These are phyloP conservation scores for Tetranychus urticae DNA, from an alignment of 1,140 invertebrate species.

Conservation along the genomic window DNA sequence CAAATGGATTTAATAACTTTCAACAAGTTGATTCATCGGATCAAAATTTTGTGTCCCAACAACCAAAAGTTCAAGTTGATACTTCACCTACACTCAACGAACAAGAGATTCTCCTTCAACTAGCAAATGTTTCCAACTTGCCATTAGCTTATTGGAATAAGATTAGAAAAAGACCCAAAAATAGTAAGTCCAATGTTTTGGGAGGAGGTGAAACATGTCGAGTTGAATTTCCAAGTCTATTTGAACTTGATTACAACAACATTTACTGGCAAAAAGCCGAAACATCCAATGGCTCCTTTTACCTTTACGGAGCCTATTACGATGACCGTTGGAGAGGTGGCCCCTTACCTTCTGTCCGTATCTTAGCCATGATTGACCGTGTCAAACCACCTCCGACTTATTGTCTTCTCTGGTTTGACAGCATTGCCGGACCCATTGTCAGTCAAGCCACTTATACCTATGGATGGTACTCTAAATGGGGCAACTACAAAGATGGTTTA, in stretches of 20 bases:
- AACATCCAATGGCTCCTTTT: conserved; percentile 48
- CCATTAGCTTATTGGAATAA: conserved; percentile 13
- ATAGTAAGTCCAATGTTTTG: conserved; percentile 5
- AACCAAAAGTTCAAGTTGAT: conserved; percentile 27
- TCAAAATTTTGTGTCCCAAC: not conserved
- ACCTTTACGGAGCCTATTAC: conserved; percentile 66
- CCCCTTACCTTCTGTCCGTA: conserved; percentile 50
- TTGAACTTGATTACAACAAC: conserved; percentile 57
- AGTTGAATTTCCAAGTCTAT: conserved; percentile 49
- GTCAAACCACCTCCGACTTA: conserved; percentile 56
- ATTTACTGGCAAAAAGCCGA: conserved; percentile 63
- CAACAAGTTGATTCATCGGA: not conserved
- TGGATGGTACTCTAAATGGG: conserved; percentile 81
- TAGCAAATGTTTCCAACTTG: conserved; percentile 16
- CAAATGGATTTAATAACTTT: conserved; percentile 1
- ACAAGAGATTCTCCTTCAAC: conserved; percentile 44
- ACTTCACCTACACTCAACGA: conserved; percentile 39
- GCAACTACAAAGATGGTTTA: conserved; percentile 71
- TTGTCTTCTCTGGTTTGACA: conserved; percentile 75
- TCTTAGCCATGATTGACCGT: conserved; percentile 70
- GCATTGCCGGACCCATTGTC: conserved; percentile 47
- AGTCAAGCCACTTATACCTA: conserved; percentile 55
- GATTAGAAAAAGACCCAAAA: not conserved
- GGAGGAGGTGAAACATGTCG: conserved; percentile 23
- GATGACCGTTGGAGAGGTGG: conserved; percentile 48